phyloP scores from a whole-genome alignment of 2,113 vertebrate species.

The Lathamus discolor region DNA sequence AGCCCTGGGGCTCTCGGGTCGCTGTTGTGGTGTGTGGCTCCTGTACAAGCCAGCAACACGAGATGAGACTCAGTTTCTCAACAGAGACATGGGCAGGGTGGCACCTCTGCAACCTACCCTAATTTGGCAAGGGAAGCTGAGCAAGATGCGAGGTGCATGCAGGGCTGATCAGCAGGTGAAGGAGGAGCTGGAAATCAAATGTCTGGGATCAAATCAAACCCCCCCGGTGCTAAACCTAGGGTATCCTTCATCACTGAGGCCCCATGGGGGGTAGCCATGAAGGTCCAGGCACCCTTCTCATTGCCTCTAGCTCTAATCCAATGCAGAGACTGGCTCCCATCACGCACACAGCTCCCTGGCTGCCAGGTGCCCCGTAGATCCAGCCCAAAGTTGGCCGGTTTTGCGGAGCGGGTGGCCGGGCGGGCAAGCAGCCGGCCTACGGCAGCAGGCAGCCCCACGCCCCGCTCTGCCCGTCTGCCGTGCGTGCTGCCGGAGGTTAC shows the following conservation, averaged over 20 bases:
- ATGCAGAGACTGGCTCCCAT: background rate
- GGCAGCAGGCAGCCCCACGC: background rate
- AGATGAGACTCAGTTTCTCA: conserved; percentile 2
- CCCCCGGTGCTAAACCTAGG: background rate
- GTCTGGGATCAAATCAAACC: background rate
- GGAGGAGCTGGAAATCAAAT: background rate
- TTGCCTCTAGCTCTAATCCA: background rate
- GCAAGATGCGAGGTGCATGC: background rate
- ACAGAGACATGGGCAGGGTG: background rate
- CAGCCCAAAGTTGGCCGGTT: background rate
- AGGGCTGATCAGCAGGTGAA: background rate
- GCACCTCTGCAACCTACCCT: background rate
- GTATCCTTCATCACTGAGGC: background rate
- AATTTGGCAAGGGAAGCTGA: background rate
- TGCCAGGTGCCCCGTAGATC: background rate
- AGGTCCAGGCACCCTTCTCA: background rate
- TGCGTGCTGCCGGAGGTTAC: background rate
- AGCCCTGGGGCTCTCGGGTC: background rate
- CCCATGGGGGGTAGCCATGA: background rate
- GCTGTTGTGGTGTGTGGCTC: background rate
- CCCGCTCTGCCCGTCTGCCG: background rate
- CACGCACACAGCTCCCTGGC: background rate
- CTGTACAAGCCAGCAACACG: background rate
- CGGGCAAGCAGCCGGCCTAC: background rate
- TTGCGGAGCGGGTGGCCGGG: background rate